Evolutionary conservation across 2,113 vertebrate genomes (phyloP), one percentile per base, ranked within the genome.

Genomic region (Pipra filicauda): DNA sequence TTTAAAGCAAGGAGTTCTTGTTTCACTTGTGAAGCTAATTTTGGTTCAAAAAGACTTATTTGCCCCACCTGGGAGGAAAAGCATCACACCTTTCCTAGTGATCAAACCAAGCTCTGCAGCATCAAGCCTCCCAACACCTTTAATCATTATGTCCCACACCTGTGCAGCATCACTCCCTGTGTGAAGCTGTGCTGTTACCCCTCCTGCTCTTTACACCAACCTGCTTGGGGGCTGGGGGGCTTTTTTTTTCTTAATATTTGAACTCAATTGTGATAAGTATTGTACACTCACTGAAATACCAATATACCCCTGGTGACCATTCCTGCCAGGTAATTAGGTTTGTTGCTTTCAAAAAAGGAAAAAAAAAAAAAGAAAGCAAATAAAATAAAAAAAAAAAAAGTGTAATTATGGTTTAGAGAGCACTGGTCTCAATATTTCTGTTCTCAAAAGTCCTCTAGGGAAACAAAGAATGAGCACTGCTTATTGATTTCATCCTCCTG

Each of bases 401-500:
- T 71, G 84, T 95, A 97, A 96, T 97, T 97, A 92, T 49, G 64
- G 74, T 52, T 95, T 93, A 59, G 87, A 92, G 78, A 92, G 84
- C 73, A 43, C 58, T 76, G 80, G 84, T 92, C 94, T 96, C 94
- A 89, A 73, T 93, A 96, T 85, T 93, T 89, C 77, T 46, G 3
- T 88, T 89, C 89, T 95, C 91, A 52, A 85, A 92, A 95, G 89
- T 95, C 91, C 95, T 95, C 94, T 83, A 28, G 96, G 93, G 96
- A 97, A 92, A 91, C 71, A 77, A 89, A 88, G 93, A 91, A 89
- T 78, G 87, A 97, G 91, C 57, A 9, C 84, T 76, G 22, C 58
- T 94, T 96, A 96, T 94, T 95, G 96, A 96, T 97, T 96, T 88
- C 94, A 83, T 91, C 92, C 89, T 94, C 62, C 91, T 28, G 70